phyloP scores from a whole-genome alignment of 2,888 invertebrate species.

The Caenorhabditis sp. region DNA sequence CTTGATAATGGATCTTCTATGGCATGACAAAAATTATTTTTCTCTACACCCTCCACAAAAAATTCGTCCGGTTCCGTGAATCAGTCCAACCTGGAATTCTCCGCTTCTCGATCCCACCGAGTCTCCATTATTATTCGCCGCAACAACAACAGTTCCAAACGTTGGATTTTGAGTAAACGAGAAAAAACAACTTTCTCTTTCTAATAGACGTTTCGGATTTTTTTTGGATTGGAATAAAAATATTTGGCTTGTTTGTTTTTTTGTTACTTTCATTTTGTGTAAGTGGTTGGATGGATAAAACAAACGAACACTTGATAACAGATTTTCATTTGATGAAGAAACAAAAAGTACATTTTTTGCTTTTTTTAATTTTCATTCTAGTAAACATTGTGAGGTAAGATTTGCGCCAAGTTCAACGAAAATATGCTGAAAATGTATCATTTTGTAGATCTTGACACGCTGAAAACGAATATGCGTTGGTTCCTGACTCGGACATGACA shows the following conservation, averaged over 20 bases:
- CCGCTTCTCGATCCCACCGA: slow-evolving; percentile 13
- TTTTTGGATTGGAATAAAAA: slow-evolving; percentile 2
- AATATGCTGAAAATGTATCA: no score
- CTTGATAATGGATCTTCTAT: no score
- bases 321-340: no score
- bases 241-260: slow-evolving; percentile 1
- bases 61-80: slow-evolving; percentile 55
- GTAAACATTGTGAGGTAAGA: background rate
- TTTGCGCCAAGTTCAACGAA: no score
- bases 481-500: no score
- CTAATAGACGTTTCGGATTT: background rate
- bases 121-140: slow-evolving; percentile 24
- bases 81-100: slow-evolving; percentile 18
- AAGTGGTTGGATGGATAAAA: background rate
- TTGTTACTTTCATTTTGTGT: background rate
- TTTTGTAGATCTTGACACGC: no score
- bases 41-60: no score
- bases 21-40: no score
- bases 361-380: background rate
- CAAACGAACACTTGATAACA: background rate
- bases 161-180: background rate
- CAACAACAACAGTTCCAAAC: background rate
- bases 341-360: background rate
- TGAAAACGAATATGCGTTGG: no score
- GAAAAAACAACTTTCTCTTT: background rate